Evolutionary conservation across 2,888 invertebrate species (phyloP), one percentile per base, ranked within the genome.

Genomic region (Spodoptera littoralis): DNA sequence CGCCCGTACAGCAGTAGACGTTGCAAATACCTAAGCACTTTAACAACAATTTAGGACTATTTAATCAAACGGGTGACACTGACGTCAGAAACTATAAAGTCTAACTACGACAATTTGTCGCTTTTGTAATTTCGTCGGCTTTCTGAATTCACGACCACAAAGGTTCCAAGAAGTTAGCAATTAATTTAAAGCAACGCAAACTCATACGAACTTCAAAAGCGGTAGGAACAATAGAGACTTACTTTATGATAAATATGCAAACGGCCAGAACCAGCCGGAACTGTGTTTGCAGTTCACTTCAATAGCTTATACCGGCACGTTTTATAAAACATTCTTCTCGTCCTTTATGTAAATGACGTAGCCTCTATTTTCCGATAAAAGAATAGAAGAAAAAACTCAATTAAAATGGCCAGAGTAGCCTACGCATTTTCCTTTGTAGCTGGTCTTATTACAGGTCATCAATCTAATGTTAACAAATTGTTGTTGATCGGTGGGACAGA

Each of bases 401-500:
- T 57, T 53, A 58, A 68, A 61, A 47, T 60, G 41, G 49, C 47
- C 44, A 45, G 11, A 52, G 43, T 18, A 50, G 41, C 48, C 12
- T 6, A 18, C 3, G 12, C 44, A 46, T 54, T 54, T 50, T 54
- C 22, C 46, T 50, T 57, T 65, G 60, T 50, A 53, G 27, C 42
- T 44, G 12, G 12, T 27, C 36, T 52, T 48, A 30, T 54, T 72
- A 48, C 47, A 43, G 41, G 55, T 47, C 54, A 60, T 67, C 57
- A 50, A 49, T 70, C 56, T 65, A 63, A 52, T 57, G 48, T 57
- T 65, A 56, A 73, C 54, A 71, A 62, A 66, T 63, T 61, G 61
- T 64, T 61, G 48, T 65, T 60, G 52, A 59, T 71, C 68, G 65
- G 52, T 57, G 47, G 51, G 53, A 13, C 92, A 97, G 97, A 96